Conservation (phyloP, 2,797 vertebrate genomes). For the Phoxinus dragarum region DNA sequence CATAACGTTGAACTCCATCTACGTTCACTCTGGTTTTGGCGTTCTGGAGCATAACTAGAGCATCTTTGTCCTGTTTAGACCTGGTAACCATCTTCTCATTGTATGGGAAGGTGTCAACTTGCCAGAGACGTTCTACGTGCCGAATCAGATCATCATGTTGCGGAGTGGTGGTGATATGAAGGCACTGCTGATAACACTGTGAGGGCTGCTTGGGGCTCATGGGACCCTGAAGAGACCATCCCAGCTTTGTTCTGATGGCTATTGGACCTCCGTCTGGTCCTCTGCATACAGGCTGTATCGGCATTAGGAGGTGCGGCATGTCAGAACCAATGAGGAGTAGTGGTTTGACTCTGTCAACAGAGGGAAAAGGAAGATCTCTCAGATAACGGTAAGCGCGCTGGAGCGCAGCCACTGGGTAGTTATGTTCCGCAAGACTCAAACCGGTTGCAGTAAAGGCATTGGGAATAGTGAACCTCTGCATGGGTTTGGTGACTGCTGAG, state of each 20-base stretch:
- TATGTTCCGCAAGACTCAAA: slow-evolving; percentile 43
- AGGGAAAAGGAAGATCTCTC: background rate
- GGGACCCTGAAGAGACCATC: slow-evolving; percentile 46
- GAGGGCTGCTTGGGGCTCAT: background rate
- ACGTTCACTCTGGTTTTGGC: background rate
- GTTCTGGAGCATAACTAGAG: background rate
- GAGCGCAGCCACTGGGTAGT: slow-evolving; percentile 38
- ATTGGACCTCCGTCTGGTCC: slow-evolving; percentile 26
- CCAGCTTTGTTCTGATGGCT: slow-evolving; percentile 31
- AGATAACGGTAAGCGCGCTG: slow-evolving; percentile 32
- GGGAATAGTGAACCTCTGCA: background rate
- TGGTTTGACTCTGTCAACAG: slow-evolving; percentile 36
- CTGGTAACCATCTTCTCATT: too few species aligned
- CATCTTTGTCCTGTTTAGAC: slow-evolving; percentile 51
- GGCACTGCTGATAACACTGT: slow-evolving; percentile 17
- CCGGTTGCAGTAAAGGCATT: slow-evolving; percentile 34
- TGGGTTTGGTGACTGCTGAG: slow-evolving; percentile 16
- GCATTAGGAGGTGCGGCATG: slow-evolving; percentile 47
- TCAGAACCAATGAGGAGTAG: slow-evolving; percentile 51
- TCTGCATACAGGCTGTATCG: too few species aligned
- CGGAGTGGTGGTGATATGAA: slow-evolving; percentile 6
- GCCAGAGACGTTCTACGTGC: slow-evolving; percentile 36
- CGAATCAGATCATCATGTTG: background rate
- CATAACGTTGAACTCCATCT: background rate
- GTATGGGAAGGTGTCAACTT: too few species aligned